Percentiles rank a stretch among this genome's conserved stretches.
Evolutionary conservation across 2,797 vertebrate genomes (phyloP).

Genomic region (Tenualosa thibaudeaui): DNA sequence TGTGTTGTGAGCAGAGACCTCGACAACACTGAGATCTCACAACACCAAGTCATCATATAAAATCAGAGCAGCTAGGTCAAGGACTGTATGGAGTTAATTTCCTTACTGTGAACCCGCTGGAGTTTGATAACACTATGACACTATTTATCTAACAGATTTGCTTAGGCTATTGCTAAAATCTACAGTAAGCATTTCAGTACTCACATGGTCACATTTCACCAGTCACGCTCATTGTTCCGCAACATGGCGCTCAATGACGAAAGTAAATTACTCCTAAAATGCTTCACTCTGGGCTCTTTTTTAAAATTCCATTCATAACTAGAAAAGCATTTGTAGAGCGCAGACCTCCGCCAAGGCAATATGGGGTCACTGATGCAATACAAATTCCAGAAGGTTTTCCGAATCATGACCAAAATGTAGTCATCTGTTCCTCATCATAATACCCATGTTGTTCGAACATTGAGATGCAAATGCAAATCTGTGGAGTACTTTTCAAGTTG

Average conservation of each 20-base stretch:
- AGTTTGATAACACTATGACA: background rate
- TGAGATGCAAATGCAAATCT: too few species aligned
- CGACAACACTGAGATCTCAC: background rate
- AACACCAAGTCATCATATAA: background rate
- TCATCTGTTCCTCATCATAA: too few species aligned
- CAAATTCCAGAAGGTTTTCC: too few species aligned
- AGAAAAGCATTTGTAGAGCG: too few species aligned
- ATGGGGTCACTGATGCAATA: too few species aligned
- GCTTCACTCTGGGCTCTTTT: background rate
- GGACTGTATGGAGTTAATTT: background rate
- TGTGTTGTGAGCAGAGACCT: background rate
- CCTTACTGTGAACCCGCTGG: background rate
- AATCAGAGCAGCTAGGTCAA: background rate
- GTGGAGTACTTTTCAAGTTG: too few species aligned
- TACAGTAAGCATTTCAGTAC: background rate
- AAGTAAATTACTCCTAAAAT: background rate
- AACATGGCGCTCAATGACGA: background rate
- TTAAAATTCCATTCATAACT: background rate
- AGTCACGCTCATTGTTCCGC: background rate
- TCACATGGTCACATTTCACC: background rate
- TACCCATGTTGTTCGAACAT: too few species aligned
- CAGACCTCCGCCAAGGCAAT: too few species aligned
- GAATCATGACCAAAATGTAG: too few species aligned
- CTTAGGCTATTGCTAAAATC: background rate
- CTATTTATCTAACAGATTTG: constrained; percentile 9